Evolutionary conservation across 2,113 vertebrate species (phyloP).

Genomic region (Pontoporia blainvillei): DNA sequence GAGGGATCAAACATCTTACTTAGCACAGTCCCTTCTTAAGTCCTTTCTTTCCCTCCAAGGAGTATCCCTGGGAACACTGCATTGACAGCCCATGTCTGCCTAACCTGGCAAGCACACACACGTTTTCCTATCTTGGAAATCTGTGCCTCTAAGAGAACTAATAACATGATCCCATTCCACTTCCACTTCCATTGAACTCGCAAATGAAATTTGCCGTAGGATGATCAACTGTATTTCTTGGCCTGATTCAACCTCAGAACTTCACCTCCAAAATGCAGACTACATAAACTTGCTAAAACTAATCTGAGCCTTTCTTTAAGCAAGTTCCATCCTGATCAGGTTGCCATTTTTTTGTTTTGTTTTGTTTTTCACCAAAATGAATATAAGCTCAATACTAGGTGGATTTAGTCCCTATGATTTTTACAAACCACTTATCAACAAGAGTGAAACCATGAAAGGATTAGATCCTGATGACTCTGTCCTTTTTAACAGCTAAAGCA

Average conservation of each 20-base stretch:
- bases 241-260: conserved; percentile 49
- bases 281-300: conserved; percentile 33
- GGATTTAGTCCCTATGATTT: conserved; percentile 17
- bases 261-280: conserved; percentile 53
- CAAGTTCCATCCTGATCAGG: conserved; percentile 41
- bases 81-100: neutral
- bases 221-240: conserved; percentile 65
- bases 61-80: neutral
- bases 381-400: conserved; percentile 37
- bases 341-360: neutral
- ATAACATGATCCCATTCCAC: conserved; percentile 39
- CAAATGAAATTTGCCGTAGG: conserved; percentile 63
- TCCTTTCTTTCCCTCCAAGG: neutral
- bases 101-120: neutral
- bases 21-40: neutral
- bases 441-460: neutral
- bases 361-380: conserved; percentile 4
- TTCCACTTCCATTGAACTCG: conserved; percentile 62
- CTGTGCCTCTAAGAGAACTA: conserved; percentile 47
- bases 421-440: conserved; percentile 28
- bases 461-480: neutral
- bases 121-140: conserved; percentile 52
- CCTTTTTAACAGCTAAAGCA: neutral
- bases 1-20: neutral
- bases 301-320: conserved; percentile 54